Evolutionary conservation across 1,140 invertebrate species (phyloP).

Genomic region (Teleopsis dalmanni): DNA sequence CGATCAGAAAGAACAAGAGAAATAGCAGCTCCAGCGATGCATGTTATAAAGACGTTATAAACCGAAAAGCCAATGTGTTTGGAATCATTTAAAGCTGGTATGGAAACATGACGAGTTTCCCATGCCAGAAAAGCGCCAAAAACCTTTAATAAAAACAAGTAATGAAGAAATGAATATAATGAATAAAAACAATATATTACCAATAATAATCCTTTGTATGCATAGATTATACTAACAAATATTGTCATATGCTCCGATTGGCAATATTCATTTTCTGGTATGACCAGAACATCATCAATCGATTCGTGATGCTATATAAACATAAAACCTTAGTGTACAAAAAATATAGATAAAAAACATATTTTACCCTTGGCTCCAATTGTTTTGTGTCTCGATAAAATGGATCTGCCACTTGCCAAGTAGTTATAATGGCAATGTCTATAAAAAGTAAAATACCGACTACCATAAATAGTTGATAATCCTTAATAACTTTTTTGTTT

Average conservation of each 20-base stretch:
- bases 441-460: slow-evolving; percentile 85
- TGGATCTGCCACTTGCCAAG: slow-evolving; percentile 96
- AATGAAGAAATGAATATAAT: not conserved
- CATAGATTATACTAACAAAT: slow-evolving; percentile 90
- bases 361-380: slow-evolving; percentile 77
- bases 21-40: slow-evolving; percentile 91
- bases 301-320: slow-evolving; percentile 67
- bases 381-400: slow-evolving; percentile 87
- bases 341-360: slow-evolving; percentile 12
- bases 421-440: slow-evolving; percentile 91
- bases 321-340: slow-evolving; percentile 11
- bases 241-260: slow-evolving; percentile 90
- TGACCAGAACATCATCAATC: slow-evolving; percentile 82
- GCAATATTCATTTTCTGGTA: slow-evolving; percentile 94
- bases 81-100: slow-evolving; percentile 96
- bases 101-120: slow-evolving; percentile 96
- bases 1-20: slow-evolving; percentile 90
- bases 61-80: slow-evolving; percentile 97
- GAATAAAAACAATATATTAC: slow-evolving; percentile 50
- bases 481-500: slow-evolving; percentile 96
- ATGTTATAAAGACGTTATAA: slow-evolving; percentile 99
- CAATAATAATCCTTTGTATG: slow-evolving; percentile 95
- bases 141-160: slow-evolving; percentile 57
- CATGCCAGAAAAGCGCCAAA: slow-evolving; percentile 98
- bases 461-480: slow-evolving; percentile 95